Base-by-base conservation (phyloP, 2,888 invertebrate species). In the Scaptomyza cyrtandrae region DNA sequence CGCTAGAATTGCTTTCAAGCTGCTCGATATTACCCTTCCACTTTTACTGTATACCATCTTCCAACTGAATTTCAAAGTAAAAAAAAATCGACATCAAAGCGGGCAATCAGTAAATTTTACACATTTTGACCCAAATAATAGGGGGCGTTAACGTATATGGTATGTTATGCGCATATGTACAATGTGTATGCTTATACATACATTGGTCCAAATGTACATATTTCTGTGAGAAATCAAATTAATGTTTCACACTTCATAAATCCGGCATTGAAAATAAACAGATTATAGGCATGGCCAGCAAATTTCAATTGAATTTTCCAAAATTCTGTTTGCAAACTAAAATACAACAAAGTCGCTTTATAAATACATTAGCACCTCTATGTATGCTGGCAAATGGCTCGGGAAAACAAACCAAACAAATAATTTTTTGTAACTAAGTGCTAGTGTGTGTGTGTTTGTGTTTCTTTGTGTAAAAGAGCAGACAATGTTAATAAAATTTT, bases 241-340 rank as follows among this genome's bases (percentile, higher is more conserved):
- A 85, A 79, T 88, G 79, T 69, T 83, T 86, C 88, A 53, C 86
- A 86, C 86, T 88, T 88, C 81, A 86, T 86, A 86, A 86, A 86
- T 86, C 71, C 76, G 67, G 41, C 67, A 75, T 56, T 86, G 85
- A 86, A 83, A 88, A 73, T 88, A 72, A 86, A 83, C 86, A 86
- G 86, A 86, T 86, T 83, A 86, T 80, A 83, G 75, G 59, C 57
- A 50, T 31, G 43, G 57, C 64, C 63, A 44, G 56, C 48, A 33
- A 39, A 64, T 61, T 64, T 64, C 24, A 39, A 39, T 52, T 16
- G 1, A 16, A 50, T 50, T 50, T 41, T 19, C 19, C 41, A 16
- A 41, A 41, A 6, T 49, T 68, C 53, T 16, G 52, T 50, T 57
- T 41, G 13, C 52, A 13, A 62, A 64, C 79, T 78, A 85, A 87